Percentiles rank a stretch among this genome's conserved stretches.
Conservation (phyloP, 2,113 vertebrate species). For the Cisticola juncidis region DNA sequence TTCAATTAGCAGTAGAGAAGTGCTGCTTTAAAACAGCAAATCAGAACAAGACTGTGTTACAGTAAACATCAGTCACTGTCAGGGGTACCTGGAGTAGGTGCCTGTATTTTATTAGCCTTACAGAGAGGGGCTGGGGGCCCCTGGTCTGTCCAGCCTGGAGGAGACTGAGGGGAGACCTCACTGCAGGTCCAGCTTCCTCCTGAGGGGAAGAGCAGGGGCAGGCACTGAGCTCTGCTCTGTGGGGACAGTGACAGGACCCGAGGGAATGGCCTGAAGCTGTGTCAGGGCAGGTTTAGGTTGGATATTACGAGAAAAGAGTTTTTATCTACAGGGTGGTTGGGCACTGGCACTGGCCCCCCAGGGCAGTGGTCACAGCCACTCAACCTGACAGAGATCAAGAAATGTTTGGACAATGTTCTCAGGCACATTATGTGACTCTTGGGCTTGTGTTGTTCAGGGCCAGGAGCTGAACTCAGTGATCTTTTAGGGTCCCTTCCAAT, state of each 20-base stretch:
- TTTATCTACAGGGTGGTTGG: rapidly evolving
- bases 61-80: background rate
- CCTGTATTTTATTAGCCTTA: rapidly evolving
- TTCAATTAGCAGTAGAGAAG: background rate
- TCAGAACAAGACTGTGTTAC: background rate
- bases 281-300: background rate
- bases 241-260: rapidly evolving
- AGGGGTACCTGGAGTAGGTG: background rate
- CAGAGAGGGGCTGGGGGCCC: rapidly evolving
- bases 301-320: background rate
- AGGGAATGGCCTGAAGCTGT: background rate
- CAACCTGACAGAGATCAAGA: background rate
- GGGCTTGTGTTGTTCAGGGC: background rate
- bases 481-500: background rate
- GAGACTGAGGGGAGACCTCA: background rate
- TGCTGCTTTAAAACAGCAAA: background rate
- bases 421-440: background rate
- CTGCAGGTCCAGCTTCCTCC: rapidly evolving
- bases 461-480: background rate
- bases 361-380: rapidly evolving
- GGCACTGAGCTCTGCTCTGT: background rate
- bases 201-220: background rate
- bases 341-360: too few species aligned
- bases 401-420: rapidly evolving
- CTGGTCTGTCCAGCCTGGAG: background rate